These are phyloP conservation scores for Diaperis boleti DNA, from an alignment of 2,888 invertebrate genomes.

Conservation along the genomic window DNA sequence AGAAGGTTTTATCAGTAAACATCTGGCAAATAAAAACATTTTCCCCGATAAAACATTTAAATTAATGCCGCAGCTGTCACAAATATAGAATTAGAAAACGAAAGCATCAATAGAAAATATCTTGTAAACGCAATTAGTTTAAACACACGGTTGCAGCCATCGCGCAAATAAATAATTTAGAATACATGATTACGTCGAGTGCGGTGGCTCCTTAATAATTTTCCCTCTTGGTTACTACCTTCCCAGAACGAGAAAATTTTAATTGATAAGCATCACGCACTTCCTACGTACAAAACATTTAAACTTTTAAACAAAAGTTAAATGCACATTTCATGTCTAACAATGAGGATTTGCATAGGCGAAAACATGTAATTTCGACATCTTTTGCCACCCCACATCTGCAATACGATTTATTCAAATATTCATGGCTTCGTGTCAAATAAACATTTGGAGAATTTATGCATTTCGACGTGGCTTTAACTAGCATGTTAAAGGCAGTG, in stretches of 20 bases:
- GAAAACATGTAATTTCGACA: conserved; percentile 29
- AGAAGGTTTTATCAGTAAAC: too few species aligned
- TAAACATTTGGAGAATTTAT: conserved; percentile 38
- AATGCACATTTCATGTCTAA: conserved; percentile 11
- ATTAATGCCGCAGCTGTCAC: not conserved
- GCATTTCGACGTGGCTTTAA: conserved; percentile 9
- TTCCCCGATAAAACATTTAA: not conserved
- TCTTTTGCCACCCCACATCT: conserved; percentile 23
- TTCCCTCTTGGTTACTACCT: conserved; percentile 6
- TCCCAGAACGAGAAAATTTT: conserved; percentile 26
- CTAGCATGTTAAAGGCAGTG: too few species aligned
- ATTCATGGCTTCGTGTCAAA: conserved; percentile 37
- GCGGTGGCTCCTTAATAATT: conserved; percentile 23
- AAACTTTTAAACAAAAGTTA: conserved; percentile 22
- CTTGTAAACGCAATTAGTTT: conserved; percentile 18
- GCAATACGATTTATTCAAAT: conserved; percentile 31
- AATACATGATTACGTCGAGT: conserved; percentile 11
- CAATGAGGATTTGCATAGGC: conserved; percentile 5
- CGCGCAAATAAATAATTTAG: conserved; percentile 7
- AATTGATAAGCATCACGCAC: conserved; percentile 31
- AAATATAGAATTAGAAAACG: conserved; percentile 1
- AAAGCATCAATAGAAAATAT: conserved; percentile 10
- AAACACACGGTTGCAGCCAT: conserved; percentile 18
- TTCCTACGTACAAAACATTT: conserved; percentile 18
- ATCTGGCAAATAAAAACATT: not conserved